phyloP scores from a whole-genome alignment of 2,113 vertebrate genomes.

The human (Homo sapiens) region DNA sequence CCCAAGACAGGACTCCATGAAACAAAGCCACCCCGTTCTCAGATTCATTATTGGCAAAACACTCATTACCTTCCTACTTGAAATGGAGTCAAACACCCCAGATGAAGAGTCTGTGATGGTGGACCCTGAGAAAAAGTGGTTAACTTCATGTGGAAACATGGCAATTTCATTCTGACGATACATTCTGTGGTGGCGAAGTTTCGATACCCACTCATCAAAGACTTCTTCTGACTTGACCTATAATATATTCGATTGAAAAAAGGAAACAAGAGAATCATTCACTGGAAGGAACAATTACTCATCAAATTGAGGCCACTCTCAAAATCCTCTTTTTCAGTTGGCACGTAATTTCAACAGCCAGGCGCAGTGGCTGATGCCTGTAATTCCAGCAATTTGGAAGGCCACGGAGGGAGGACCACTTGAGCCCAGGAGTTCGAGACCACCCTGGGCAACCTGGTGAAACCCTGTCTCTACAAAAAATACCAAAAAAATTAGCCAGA shows the following conservation, averaged over 20 bases:
- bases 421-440: no score
- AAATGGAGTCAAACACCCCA: constrained; percentile 83
- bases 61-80: constrained; percentile 89
- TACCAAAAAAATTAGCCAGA: no score
- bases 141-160: constrained; percentile 92
- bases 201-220: constrained; percentile 98
- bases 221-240: constrained; percentile 95
- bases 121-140: constrained; percentile 89
- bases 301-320: not conserved
- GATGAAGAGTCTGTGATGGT: constrained; percentile 85
- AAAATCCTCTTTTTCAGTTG: not conserved
- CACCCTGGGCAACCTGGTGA: no score
- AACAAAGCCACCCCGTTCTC: not conserved
- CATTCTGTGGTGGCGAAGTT: constrained; percentile 95
- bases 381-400: no score
- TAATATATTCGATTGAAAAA: not conserved
- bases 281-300: not conserved
- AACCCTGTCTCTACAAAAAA: no score
- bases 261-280: not conserved
- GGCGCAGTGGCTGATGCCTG: no score
- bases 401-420: no score
- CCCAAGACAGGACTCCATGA: no score
- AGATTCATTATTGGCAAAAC: not conserved
- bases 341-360: no score
- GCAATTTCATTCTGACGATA: constrained; percentile 97